Conservation (phyloP, 2,888 invertebrate genomes). For the Aleiodes alternator region DNA sequence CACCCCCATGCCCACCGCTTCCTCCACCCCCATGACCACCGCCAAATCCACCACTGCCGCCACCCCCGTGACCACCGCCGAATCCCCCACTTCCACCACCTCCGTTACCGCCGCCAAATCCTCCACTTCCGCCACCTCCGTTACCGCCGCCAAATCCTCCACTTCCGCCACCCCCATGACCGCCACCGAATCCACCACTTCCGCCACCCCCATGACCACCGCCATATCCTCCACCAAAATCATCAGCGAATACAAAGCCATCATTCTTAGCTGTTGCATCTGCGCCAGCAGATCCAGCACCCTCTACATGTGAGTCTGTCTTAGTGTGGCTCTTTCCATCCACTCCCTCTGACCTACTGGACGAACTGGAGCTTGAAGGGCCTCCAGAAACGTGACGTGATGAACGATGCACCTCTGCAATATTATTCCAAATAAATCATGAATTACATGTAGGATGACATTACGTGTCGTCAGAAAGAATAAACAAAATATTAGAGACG, state of each 20-base stretch:
- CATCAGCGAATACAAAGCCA: conserved; percentile 28
- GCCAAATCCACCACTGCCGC: too few species aligned
- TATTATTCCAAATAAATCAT: background rate
- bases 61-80: background rate
- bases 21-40: too few species aligned
- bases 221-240: background rate
- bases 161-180: too few species aligned
- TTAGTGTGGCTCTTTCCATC: conserved; percentile 43
- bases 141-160: too few species aligned
- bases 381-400: conserved; percentile 61
- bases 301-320: conserved; percentile 36
- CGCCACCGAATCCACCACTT: too few species aligned
- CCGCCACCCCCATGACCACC: conserved; percentile 4
- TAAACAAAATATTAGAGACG: too few species aligned
- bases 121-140: background rate
- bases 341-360: conserved; percentile 33
- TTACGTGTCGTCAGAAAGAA: too few species aligned
- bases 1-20: conserved; percentile 13
- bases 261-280: conserved; percentile 33
- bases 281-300: conserved; percentile 39
- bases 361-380: conserved; percentile 41
- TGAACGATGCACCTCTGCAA: conserved; percentile 58
- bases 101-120: conserved; percentile 31
- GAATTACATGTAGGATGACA: background rate
- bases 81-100: too few species aligned